Percentiles rank a stretch among this genome's conserved stretches.
phyloP scores from a whole-genome alignment of 2,888 invertebrate species.

The Lycia hirtaria region DNA sequence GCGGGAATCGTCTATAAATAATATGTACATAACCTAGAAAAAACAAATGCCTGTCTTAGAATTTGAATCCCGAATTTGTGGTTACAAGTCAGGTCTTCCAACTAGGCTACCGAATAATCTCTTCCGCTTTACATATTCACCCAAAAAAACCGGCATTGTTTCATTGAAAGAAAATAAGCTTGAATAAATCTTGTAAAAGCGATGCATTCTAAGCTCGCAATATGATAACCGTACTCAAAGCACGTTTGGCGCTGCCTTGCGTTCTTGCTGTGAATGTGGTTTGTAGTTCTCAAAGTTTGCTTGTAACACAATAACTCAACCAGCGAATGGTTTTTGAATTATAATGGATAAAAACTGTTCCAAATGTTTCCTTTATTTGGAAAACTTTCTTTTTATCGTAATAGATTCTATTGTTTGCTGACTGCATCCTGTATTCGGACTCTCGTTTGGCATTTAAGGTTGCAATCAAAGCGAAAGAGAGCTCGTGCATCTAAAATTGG shows the following conservation, averaged over 20 bases:
- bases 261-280: slow-evolving; percentile 51
- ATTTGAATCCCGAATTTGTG: no score
- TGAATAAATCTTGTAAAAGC: slow-evolving; percentile 24
- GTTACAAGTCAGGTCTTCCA: no score
- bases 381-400: no score
- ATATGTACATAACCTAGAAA: no score
- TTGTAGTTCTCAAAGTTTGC: slow-evolving; percentile 45
- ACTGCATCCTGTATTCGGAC: neutral
- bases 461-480: no score
- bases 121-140: neutral
- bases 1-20: no score
- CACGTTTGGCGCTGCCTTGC: slow-evolving; percentile 50
- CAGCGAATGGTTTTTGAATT: slow-evolving; percentile 53
- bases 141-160: neutral
- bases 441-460: no score
- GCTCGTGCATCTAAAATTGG: no score
- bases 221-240: slow-evolving; percentile 42
- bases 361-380: no score
- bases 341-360: slow-evolving; percentile 37
- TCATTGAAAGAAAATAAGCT: slow-evolving; percentile 20
- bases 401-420: neutral
- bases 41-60: no score
- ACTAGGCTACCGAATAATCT: no score
- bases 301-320: slow-evolving; percentile 49
- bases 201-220: slow-evolving; percentile 42